phyloP scores from a whole-genome alignment of 2,113 vertebrate species.

The Notechis scutatus region DNA sequence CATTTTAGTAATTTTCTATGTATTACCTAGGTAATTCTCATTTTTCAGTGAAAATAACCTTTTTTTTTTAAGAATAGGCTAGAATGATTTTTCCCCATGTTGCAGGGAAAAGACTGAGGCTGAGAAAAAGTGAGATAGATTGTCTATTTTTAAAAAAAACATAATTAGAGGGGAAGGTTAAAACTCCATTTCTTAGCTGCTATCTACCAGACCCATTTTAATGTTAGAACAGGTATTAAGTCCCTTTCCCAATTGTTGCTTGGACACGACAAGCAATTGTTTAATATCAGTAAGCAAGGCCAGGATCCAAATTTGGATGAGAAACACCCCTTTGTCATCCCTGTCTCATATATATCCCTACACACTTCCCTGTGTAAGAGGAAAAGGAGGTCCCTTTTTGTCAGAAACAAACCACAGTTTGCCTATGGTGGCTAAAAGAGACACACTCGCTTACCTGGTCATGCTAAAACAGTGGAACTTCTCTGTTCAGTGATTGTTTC shows the following conservation, averaged over 20 bases:
- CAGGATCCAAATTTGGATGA: neutral
- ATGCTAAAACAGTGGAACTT: neutral
- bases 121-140: neutral
- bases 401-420: neutral
- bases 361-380: neutral
- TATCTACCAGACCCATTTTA: neutral
- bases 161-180: neutral
- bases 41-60: neutral
- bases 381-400: neutral
- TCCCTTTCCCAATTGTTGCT: neutral
- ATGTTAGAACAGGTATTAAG: neutral
- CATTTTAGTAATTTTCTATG: neutral
- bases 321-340: neutral
- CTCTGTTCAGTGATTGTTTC: neutral
- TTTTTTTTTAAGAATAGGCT: neutral
- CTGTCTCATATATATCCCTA: neutral
- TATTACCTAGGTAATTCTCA: neutral
- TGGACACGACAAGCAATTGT: neutral
- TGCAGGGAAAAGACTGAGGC: neutral
- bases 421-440: neutral
- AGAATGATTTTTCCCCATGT: neutral
- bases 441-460: neutral
- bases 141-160: neutral
- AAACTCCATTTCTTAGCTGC: neutral
- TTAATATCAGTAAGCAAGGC: neutral